Evolutionary conservation across 1,140 invertebrate genomes (phyloP), one percentile per base, ranked within the genome.

Genomic region (Zaprionus ghesquierei): DNA sequence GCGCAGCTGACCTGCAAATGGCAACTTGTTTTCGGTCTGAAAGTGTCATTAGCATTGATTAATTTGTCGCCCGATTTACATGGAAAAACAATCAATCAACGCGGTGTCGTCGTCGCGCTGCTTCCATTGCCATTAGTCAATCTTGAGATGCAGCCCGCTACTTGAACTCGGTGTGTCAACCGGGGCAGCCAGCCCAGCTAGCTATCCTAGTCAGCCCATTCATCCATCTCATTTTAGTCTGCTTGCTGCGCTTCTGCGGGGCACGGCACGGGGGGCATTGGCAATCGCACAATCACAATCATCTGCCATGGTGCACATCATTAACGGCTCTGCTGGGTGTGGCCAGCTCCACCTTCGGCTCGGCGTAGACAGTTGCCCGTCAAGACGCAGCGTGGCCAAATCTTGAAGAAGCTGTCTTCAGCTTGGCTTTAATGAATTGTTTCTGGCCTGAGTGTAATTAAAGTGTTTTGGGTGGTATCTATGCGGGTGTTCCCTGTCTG

Each of bases 11-110:
- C 72, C 77, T 80, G 80, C 50, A 72, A 64, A 38, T 89, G 79
- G 69, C 63, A 77, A 76, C 77, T 74, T 70, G 77, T 79, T 75
- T 64, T 62, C 50, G 62, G 70, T 60, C 77, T 69, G 63, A 86
- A 81, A 77, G 77, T 91, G 81, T 91, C 89, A 91, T 91, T 91
- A 91, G 89, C 89, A 91, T 91, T 91, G 89, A 91, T 91, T 91
- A 91, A 91, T 91, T 91, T 85, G 81, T 90, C 75, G 71, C 71
- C 61, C 79, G 72, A 91, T 91, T 91, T 91, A 90, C 89, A 91
- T 91, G 86, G 76, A 54, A 84, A 91, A 91, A 91, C 85, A 91
- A 91, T 91, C 89, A 91, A 91, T 91, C 89, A 91, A 90, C 86
- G 72, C 69, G 53, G 46, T 65, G 63, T 69, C 70, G 81, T 85